Percentiles rank a stretch among this genome's conserved stretches.
These are phyloP conservation scores for Campoplex capitator DNA, from an alignment of 2,888 invertebrate species.

Conservation along the genomic window DNA sequence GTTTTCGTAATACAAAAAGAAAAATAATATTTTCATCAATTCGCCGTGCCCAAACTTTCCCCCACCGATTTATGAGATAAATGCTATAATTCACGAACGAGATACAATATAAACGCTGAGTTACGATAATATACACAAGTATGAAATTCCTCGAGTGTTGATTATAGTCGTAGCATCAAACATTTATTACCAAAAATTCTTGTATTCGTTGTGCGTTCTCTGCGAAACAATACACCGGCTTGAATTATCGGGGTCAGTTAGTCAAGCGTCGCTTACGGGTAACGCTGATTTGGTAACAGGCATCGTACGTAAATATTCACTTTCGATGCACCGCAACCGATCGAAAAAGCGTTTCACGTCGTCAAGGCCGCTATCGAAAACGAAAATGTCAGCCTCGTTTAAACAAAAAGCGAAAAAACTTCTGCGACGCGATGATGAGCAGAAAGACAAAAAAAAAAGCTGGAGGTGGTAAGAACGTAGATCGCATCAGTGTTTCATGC, in stretches of 20 bases:
- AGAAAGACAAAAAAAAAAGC: background rate
- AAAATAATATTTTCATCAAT: background rate
- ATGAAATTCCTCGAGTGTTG: constrained; percentile 2
- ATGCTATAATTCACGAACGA: background rate
- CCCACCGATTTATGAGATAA: background rate
- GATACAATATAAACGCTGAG: background rate
- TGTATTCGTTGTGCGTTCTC: constrained; percentile 19
- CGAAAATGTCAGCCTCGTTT: background rate
- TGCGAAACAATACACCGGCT: constrained; percentile 33
- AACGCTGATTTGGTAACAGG: constrained; percentile 60
- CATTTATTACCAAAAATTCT: constrained; percentile 13
- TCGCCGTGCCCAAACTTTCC: background rate
- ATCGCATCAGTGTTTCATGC: constrained; percentile 38
- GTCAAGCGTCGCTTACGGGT: constrained; percentile 43
- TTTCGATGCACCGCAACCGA: constrained; percentile 77
- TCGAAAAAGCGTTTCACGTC: constrained; percentile 61
- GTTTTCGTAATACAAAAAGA: background rate
- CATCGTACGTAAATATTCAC: constrained; percentile 78
- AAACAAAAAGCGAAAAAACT: constrained; percentile 14
- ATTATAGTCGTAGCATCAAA: background rate
- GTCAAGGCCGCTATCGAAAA: constrained; percentile 78
- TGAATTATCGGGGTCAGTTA: constrained; percentile 56
- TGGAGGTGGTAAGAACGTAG: background rate
- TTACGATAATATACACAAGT: background rate
- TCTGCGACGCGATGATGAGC: constrained; percentile 15